Percentiles rank a stretch among this genome's conserved stretches.
phyloP scores from a whole-genome alignment of 2,113 vertebrate species.

The Miniopterus natalensis region DNA sequence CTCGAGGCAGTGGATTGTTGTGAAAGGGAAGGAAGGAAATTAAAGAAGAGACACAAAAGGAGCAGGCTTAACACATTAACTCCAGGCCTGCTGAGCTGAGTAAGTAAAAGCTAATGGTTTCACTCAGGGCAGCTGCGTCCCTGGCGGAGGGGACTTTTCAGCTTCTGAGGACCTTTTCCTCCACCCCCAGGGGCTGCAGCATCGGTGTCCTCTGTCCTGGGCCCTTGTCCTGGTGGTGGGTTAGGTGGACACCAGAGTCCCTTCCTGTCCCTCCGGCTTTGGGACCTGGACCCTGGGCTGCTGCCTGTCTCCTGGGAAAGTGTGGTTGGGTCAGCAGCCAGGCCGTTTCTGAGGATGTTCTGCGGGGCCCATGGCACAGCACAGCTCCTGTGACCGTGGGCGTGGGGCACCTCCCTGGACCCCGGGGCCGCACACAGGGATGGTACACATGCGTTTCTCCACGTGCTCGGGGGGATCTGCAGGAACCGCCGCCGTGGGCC shows the following conservation, averaged over 20 bases:
- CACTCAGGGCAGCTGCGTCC: background rate
- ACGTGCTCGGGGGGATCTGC: background rate
- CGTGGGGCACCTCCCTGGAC: rapidly evolving
- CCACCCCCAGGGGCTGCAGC: rapidly evolving
- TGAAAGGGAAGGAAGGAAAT: rapidly evolving
- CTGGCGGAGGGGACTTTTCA: background rate
- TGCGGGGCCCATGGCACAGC: rapidly evolving
- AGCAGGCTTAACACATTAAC: background rate
- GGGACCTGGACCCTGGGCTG: background rate
- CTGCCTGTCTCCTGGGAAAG: background rate
- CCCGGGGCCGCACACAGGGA: background rate
- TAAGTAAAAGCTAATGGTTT: conserved; percentile 68
- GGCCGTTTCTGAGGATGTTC: background rate
- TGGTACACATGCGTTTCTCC: background rate
- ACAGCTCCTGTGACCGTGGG: background rate
- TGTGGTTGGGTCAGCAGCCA: rapidly evolving
- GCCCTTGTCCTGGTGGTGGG: background rate
- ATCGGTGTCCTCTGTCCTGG: background rate
- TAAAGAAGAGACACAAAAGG: no score
- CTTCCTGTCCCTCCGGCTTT: background rate
- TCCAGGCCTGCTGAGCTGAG: conserved; percentile 41
- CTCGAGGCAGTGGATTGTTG: rapidly evolving
- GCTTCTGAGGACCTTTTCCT: background rate
- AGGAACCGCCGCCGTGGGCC: rapidly evolving
- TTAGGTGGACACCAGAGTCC: background rate